These are phyloP conservation scores for Sebastes alutus DNA, from an alignment of 2,797 vertebrate species.

Conservation along the genomic window DNA sequence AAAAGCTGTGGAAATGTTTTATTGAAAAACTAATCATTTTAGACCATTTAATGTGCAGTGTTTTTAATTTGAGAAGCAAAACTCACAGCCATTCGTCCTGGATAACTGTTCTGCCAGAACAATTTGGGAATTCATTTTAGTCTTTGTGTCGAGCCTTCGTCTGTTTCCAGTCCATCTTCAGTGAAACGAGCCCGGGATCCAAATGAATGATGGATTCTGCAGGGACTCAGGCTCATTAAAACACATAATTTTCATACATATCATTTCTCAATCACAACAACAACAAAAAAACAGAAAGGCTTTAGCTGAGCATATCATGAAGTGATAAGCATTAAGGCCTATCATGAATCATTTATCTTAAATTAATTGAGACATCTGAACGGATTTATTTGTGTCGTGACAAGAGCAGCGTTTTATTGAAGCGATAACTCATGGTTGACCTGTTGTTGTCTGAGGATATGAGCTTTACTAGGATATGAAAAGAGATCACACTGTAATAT, in stretches of 20 bases:
- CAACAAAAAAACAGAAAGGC: background rate
- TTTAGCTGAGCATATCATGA: background rate
- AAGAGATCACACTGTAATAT: background rate
- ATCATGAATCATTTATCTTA: constrained; percentile 1
- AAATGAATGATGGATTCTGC: constrained; percentile 8
- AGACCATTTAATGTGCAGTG: background rate
- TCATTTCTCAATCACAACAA: background rate
- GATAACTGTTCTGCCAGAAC: constrained; percentile 5
- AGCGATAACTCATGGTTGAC: constrained; percentile 10
- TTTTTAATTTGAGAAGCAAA: constrained; percentile 25
- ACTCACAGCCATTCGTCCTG: constrained; percentile 11
- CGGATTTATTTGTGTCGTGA: background rate
- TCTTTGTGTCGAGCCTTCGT: background rate
- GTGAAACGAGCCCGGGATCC: background rate
- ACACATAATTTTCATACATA: constrained; percentile 4
- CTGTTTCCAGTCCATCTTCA: constrained; percentile 11
- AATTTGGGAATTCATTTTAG: constrained; percentile 9
- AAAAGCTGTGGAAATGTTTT: background rate
- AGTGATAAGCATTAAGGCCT: background rate
- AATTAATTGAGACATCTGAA: background rate
- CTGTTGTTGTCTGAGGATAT: constrained; percentile 6
- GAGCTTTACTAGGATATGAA: constrained; percentile 1
- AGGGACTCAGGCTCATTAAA: constrained; percentile 21
- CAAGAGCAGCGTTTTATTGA: background rate
- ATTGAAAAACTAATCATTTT: background rate